These are phyloP conservation scores for Trissonchulus latispiculum DNA, from an alignment of 2,888 invertebrate species.

Conservation along the genomic window DNA sequence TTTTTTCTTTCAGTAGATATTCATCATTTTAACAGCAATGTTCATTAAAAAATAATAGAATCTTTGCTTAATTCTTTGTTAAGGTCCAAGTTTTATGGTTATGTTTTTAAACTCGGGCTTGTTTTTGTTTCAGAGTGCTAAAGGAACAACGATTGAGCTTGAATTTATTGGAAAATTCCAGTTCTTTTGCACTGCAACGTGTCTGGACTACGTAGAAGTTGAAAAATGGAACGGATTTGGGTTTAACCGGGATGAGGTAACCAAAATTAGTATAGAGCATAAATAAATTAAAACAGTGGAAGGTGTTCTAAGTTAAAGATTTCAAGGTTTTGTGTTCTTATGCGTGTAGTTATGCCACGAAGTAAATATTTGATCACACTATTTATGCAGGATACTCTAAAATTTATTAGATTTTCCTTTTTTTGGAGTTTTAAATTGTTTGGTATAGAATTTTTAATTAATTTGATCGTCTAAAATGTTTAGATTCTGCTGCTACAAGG, in stretches of 20 bases:
- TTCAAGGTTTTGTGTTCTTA: not conserved
- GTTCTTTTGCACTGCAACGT: slow-evolving; percentile 39
- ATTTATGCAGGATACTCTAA: too few species aligned
- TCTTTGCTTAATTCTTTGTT: too few species aligned
- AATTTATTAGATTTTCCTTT: too few species aligned
- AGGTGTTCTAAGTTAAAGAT: not conserved
- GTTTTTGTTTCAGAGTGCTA: slow-evolving; percentile 28
- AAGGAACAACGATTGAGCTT: slow-evolving; percentile 31
- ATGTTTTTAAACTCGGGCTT: too few species aligned
- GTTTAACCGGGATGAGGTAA: slow-evolving; percentile 38
- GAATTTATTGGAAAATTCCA: slow-evolving; percentile 40
- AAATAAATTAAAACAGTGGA: not conserved
- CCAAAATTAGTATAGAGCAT: too few species aligned
- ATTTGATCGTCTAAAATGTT: not conserved
- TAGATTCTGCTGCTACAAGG: slow-evolving; percentile 38
- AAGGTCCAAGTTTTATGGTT: too few species aligned
- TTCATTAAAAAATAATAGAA: too few species aligned
- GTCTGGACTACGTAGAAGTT: slow-evolving; percentile 40
- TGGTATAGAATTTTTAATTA: too few species aligned
- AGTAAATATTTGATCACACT: not conserved
- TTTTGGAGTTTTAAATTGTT: too few species aligned
- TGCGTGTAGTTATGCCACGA: not conserved
- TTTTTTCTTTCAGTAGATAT: too few species aligned
- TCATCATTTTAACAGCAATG: too few species aligned
- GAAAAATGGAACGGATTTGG: slow-evolving; percentile 36